These are phyloP conservation scores for Campoletis raptor DNA, from an alignment of 2,888 invertebrate genomes.

Conservation along the genomic window DNA sequence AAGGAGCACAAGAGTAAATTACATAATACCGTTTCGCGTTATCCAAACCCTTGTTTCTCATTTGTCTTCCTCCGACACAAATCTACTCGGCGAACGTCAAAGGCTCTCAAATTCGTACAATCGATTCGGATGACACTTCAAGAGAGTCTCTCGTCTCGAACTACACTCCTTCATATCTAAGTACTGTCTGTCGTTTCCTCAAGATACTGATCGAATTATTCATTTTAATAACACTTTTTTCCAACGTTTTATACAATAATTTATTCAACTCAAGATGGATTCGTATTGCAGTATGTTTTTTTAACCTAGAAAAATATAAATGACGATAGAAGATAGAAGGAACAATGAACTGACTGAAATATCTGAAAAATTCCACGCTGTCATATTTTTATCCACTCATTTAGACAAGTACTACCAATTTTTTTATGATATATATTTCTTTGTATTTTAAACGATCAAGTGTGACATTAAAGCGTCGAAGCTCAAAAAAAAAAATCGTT, in stretches of 20 bases:
- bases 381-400: no score
- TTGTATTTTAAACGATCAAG: no score
- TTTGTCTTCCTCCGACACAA: slow-evolving; percentile 28
- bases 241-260: neutral
- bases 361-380: no score
- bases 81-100: slow-evolving; percentile 43
- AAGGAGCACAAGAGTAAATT: neutral
- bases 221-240: neutral
- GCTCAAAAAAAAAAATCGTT: no score
- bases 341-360: no score
- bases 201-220: neutral
- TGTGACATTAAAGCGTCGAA: no score
- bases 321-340: no score
- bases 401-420: no score
- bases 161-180: slow-evolving; percentile 36
- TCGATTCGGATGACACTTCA: slow-evolving; percentile 45
- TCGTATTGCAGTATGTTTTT: neutral
- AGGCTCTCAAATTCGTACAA: slow-evolving; percentile 29
- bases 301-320: no score
- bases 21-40: slow-evolving; percentile 48
- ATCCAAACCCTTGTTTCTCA: slow-evolving; percentile 29
- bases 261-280: neutral
- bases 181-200: slow-evolving; percentile 15
- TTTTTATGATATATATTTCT: no score
- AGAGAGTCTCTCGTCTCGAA: slow-evolving; percentile 28